phyloP scores from a whole-genome alignment of 1,140 invertebrate species.

The Subanguina moxae region DNA sequence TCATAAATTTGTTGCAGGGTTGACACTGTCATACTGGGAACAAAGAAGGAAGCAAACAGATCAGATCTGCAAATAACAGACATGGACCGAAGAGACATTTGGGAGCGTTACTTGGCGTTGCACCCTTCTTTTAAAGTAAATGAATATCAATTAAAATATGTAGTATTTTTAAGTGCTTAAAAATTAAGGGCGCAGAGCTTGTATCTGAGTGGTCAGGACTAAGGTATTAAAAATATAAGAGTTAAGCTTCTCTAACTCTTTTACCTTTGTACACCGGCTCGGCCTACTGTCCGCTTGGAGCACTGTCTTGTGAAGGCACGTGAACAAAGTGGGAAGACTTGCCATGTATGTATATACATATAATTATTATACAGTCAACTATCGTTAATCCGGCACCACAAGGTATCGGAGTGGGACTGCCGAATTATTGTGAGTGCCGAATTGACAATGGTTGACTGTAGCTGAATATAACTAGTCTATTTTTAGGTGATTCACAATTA shows the following conservation, averaged over 20 bases:
- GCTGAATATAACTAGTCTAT: neutral
- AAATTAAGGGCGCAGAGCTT: conserved; percentile 36
- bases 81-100: conserved; percentile 67
- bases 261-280: conserved; percentile 18
- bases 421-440: too few relatives aligned
- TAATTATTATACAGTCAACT: neutral
- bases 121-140: conserved; percentile 67
- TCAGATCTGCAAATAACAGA: conserved; percentile 64
- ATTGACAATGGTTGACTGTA: neutral
- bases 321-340: neutral
- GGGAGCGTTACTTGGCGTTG: conserved; percentile 66
- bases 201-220: conserved; percentile 38
- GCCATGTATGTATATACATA: neutral
- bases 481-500: conserved; percentile 77
- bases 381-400: too few relatives aligned
- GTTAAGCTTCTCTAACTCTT: conserved; percentile 42
- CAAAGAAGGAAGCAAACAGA: conserved; percentile 11
- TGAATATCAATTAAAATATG: conserved; percentile 7
- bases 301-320: neutral
- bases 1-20: too few relatives aligned
- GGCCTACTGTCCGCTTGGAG: conserved; percentile 9
- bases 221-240: too few relatives aligned
- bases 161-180: neutral
- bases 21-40: conserved; percentile 10
- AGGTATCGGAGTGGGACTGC: too few relatives aligned